Base-by-base conservation (phyloP, 2,113 vertebrate species). In the Scophthalmus maximus region DNA sequence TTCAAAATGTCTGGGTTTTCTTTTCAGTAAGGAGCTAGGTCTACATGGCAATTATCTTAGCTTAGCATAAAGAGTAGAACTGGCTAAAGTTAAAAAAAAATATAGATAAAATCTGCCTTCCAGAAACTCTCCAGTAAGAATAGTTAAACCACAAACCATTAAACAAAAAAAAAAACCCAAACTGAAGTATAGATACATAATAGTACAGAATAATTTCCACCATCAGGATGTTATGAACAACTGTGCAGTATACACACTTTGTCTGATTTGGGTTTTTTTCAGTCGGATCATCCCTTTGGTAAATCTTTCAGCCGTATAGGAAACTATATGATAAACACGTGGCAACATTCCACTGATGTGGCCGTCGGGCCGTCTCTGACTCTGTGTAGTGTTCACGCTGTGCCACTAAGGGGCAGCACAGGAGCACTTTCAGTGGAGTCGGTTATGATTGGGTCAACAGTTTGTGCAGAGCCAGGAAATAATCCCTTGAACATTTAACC, bases 321-420 rank as follows among this genome's bases (percentile, higher is more conserved):
- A 58, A 62, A 26, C 23, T 14, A 47, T 29, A 51, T 34, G n/a
- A 70, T 65, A 40, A 62, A 49, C 20, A 66, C 10, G 62, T 52
- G 49, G 42, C 26, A 38, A 14, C 29, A 14, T 4, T 62, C 40
- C 14, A 2, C 20, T 25, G 17, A 38, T 12, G 36, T 38, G n/a
- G n/a, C n/a, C n/a, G n/a, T n/a, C n/a, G n/a, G n/a, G 3, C 36
- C 10, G 9, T 52, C 25, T 64, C 22, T 63, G 53, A 36, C 0
- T 76, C 1, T 44, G 34, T 79, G 80, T 36, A 71, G 67, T 85
- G 60, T 22, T 34, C 26, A 11, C 26, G 29, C 40, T 76, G 27
- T 23, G 36, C 88, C 88, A 89, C 76, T 73, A 58, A 46, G 83
- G 52, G 89, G 82, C 88, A 85, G 81, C 11, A 71, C 22, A 73